Evolutionary conservation across 2,797 vertebrate species (phyloP).

Genomic region (Tamandua tetradactyla): DNA sequence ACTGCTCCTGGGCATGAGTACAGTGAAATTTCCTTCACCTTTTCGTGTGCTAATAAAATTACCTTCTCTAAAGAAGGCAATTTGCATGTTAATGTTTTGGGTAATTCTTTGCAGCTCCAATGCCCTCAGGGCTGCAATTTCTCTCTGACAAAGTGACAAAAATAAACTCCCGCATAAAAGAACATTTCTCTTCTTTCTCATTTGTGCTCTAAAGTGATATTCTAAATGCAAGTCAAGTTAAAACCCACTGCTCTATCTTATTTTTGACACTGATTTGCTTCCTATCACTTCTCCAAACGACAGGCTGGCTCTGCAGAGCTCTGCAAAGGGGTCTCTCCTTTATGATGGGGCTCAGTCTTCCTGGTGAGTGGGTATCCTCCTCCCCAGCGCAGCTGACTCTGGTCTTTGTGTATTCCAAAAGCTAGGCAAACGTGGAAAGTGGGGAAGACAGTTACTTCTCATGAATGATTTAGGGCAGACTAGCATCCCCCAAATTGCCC

Average conservation of each 20-base stretch:
- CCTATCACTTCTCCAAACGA: conserved; percentile 16
- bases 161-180: conserved; percentile 77
- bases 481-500: neutral
- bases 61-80: conserved; percentile 80
- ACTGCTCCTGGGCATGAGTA: neutral
- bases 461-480: neutral
- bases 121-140: conserved; percentile 78
- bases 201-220: conserved; percentile 69
- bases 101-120: conserved; percentile 76
- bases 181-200: conserved; percentile 71
- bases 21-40: conserved; percentile 46
- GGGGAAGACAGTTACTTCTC: neutral
- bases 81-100: conserved; percentile 83
- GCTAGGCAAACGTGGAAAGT: neutral
- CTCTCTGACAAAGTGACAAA: conserved; percentile 81
- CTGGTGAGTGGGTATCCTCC: fast-evolving
- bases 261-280: conserved; percentile 69
- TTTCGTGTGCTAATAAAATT: conserved; percentile 76
- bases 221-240: conserved; percentile 67
- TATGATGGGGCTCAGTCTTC: neutral
- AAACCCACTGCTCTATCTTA: conserved; percentile 70
- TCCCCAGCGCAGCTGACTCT: neutral
- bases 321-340: neutral
- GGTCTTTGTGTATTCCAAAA: neutral
- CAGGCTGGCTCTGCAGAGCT: neutral